Evolutionary conservation across 1,140 invertebrate species (phyloP).

Genomic region (Apis dorsata): DNA sequence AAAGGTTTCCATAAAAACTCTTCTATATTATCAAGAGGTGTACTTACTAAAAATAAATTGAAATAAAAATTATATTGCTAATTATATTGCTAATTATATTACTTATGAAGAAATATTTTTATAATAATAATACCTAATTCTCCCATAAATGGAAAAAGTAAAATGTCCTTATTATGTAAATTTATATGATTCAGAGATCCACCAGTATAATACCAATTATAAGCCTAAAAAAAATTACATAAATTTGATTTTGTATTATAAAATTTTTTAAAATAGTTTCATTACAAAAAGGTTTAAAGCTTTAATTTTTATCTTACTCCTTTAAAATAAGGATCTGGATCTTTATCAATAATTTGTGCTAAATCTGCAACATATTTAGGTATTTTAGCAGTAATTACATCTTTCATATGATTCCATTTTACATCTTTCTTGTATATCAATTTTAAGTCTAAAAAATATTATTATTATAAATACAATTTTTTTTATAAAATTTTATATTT

Average conservation of each 20-base stretch:
- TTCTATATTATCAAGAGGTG: slow-evolving; percentile 54
- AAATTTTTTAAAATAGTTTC: too few relatives aligned
- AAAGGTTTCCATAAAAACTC: slow-evolving; percentile 69
- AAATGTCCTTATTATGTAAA: slow-evolving; percentile 63
- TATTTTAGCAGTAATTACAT: slow-evolving; percentile 48
- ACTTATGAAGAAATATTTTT: slow-evolving; percentile 21
- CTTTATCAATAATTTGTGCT: slow-evolving; percentile 72
- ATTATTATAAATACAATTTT: slow-evolving; percentile 5
- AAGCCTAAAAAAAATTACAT: slow-evolving; percentile 66
- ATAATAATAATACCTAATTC: slow-evolving; percentile 67
- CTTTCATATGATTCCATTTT: slow-evolving; percentile 52
- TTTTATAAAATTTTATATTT: background rate
- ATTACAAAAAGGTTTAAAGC: background rate
- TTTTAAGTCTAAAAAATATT: slow-evolving; percentile 53
- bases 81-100: background rate
- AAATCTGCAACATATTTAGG: slow-evolving; percentile 72
- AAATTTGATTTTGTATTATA: slow-evolving; percentile 6
- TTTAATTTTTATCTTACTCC: slow-evolving; percentile 66
- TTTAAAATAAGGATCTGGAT: slow-evolving; percentile 77
- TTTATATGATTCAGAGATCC: slow-evolving; percentile 68
- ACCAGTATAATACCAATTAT: slow-evolving; percentile 78
- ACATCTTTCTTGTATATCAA: slow-evolving; percentile 57
- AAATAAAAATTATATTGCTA: slow-evolving; percentile 14
- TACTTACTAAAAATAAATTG: slow-evolving; percentile 63
- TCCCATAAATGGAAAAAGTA: slow-evolving; percentile 73